Evolutionary conservation across 2,888 invertebrate genomes (phyloP).

Genomic region (Drosophila birchii): DNA sequence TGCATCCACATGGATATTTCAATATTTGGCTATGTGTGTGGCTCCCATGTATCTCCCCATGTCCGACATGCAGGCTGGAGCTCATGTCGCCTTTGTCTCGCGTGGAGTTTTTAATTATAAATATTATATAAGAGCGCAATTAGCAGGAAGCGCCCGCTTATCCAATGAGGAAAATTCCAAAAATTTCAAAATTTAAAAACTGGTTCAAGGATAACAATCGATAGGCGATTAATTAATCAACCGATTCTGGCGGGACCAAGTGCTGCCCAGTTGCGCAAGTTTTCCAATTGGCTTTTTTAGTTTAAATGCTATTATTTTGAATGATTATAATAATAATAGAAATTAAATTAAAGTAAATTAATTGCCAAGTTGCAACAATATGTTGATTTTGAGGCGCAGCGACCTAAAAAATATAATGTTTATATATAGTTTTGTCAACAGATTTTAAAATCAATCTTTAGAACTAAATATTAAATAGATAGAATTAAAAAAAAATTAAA

Average conservation of each 20-base stretch:
- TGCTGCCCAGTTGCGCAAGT: conserved; percentile 1
- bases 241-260: background rate
- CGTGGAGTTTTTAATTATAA: conserved; percentile 32
- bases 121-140: conserved; percentile 28
- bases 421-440: no score
- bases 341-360: no score
- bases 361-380: background rate
- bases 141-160: conserved; percentile 25
- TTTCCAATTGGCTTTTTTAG: background rate
- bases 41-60: background rate
- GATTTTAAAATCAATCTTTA: no score
- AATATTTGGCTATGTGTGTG: conserved; percentile 3
- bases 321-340: background rate
- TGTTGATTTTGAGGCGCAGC: background rate
- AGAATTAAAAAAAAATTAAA: no score
- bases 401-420: no score
- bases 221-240: background rate
- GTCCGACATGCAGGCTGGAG: conserved; percentile 19
- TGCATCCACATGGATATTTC: conserved; percentile 17
- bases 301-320: background rate
- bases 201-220: conserved; percentile 13
- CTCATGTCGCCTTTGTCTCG: conserved; percentile 28
- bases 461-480: no score
- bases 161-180: background rate
- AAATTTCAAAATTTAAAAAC: conserved; percentile 11